A percentile compares a stretch with the other conserved stretches of the same genome.
These are phyloP conservation scores for Arnoldichthys spilopterus DNA, from an alignment of 2,797 vertebrate genomes.

Conservation along the genomic window DNA sequence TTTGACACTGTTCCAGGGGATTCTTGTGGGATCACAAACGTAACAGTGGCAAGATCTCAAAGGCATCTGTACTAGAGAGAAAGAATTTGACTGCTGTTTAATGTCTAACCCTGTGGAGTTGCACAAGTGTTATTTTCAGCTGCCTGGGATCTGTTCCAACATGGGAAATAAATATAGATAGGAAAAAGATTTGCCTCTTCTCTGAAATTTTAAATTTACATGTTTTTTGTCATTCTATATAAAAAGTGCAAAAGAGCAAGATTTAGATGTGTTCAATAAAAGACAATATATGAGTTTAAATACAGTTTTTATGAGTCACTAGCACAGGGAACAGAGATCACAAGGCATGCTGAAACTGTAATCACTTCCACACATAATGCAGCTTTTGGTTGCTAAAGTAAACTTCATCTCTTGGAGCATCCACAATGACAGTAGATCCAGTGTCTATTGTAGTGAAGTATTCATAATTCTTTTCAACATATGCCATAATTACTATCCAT, in stretches of 20 bases:
- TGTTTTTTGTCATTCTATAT: background rate
- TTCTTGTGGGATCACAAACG: constrained; percentile 69
- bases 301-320: too few species aligned
- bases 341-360: too few species aligned
- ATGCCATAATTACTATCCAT: too few species aligned
- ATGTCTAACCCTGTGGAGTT: constrained; percentile 25
- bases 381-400: too few species aligned
- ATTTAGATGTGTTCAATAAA: too few species aligned
- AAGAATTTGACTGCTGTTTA: constrained; percentile 30
- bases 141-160: background rate
- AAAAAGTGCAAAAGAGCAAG: background rate
- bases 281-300: too few species aligned
- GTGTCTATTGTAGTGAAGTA: too few species aligned
- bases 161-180: background rate
- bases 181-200: background rate
- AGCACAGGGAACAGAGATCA: too few species aligned
- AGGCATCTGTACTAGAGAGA: constrained; percentile 64
- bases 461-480: too few species aligned
- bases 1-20: constrained; percentile 72
- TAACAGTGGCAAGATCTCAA: constrained; percentile 67
- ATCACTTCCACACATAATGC: too few species aligned
- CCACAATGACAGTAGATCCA: too few species aligned
- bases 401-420: too few species aligned
- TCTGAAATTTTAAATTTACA: background rate
- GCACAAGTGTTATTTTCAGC: constrained; percentile 38